Conservation (phyloP, 2,888 invertebrate species). For the Tridacna gigas region DNA sequence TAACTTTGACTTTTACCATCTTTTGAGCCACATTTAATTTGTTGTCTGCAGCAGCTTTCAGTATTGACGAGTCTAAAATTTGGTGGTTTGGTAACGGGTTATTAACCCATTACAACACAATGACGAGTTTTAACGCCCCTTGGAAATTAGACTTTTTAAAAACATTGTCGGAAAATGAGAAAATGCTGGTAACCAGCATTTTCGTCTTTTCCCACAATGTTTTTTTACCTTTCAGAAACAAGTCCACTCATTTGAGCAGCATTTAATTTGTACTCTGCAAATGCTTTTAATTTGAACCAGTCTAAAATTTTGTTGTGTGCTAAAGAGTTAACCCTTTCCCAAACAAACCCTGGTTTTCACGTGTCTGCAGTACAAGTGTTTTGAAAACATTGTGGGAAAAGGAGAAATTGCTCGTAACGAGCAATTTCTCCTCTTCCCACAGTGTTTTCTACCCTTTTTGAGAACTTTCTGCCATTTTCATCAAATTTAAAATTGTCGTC, state of each 20-base stretch:
- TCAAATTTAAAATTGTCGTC: not conserved
- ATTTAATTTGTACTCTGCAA: too few relatives aligned
- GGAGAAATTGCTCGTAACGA: not conserved
- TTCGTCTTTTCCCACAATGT: not conserved
- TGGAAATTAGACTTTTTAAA: too few relatives aligned
- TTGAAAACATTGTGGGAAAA: not conserved
- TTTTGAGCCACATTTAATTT: too few relatives aligned
- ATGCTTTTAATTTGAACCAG: too few relatives aligned
- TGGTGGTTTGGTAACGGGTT: too few relatives aligned
- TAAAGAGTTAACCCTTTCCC: not conserved
- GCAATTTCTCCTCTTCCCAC: not conserved
- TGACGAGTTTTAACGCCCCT: too few relatives aligned
- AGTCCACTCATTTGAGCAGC: too few relatives aligned
- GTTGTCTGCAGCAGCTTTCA: too few relatives aligned
- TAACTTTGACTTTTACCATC: too few relatives aligned
- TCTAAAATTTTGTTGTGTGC: not conserved
- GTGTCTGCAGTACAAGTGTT: not conserved
- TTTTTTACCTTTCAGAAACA: too few relatives aligned
- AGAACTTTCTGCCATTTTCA: not conserved
- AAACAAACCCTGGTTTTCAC: not conserved
- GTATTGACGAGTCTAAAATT: too few relatives aligned
- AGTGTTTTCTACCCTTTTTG: not conserved
- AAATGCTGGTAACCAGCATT: not conserved
- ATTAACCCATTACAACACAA: too few relatives aligned
- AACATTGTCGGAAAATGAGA: not conserved